Conservation (phyloP, 2,888 invertebrate species). For the Thymelicus lineola region DNA sequence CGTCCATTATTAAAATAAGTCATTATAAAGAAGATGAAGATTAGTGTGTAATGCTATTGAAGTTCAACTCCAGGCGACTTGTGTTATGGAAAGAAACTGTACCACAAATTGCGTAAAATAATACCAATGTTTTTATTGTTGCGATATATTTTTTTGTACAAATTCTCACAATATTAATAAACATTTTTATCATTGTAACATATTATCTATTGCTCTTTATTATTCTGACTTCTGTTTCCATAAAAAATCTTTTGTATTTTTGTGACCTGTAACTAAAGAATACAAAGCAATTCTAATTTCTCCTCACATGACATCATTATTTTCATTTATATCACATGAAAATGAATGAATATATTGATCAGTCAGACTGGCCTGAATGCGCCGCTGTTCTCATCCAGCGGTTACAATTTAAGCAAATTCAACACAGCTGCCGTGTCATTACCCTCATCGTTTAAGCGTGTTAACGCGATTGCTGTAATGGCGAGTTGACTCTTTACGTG, state of each 20-base stretch:
- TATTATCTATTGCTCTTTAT: too few species aligned
- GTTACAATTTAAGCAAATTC: conserved; percentile 71
- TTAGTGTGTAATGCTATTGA: conserved; percentile 15
- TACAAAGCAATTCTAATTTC: too few species aligned
- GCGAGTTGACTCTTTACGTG: conserved; percentile 68
- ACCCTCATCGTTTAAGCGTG: conserved; percentile 79
- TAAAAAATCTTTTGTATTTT: too few species aligned
- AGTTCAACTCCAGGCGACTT: conserved; percentile 5
- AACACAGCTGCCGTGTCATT: conserved; percentile 81
- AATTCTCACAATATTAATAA: too few species aligned
- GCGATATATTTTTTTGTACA: too few species aligned
- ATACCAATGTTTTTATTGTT: too few species aligned
- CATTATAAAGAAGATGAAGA: conserved; percentile 24
- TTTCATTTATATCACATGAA: background rate
- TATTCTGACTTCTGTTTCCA: too few species aligned
- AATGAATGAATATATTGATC: conserved; percentile 13
- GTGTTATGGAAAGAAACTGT: too few species aligned
- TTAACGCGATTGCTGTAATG: conserved; percentile 76
- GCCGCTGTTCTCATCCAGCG: conserved; percentile 24
- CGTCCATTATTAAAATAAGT: conserved; percentile 29
- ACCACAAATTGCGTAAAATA: too few species aligned
- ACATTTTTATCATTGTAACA: too few species aligned
- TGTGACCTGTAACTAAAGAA: too few species aligned
- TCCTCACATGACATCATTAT: background rate
- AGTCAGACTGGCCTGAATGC: background rate